phyloP scores from a whole-genome alignment of 2,888 invertebrate genomes.

The Drosophila suboccidentalis region DNA sequence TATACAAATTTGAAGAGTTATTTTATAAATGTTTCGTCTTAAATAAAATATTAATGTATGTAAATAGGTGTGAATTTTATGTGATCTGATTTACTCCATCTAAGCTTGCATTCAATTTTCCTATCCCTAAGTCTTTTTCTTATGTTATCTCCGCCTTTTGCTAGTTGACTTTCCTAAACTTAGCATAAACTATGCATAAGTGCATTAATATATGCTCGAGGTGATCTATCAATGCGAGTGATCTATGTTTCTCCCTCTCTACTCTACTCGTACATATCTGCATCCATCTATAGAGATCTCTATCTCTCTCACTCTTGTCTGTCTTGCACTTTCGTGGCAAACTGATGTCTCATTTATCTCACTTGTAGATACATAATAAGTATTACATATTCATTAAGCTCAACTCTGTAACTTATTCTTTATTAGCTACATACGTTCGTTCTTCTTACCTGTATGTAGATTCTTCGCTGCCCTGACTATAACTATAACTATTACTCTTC shows the following conservation, averaged over 20 bases:
- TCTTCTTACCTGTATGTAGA: background rate
- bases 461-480: background rate
- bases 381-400: slow-evolving; percentile 60
- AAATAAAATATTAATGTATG: too few relatives aligned
- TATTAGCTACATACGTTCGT: slow-evolving; percentile 21
- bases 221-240: slow-evolving; percentile 16
- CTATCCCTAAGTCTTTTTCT: background rate
- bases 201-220: slow-evolving; percentile 6
- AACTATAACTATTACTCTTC: background rate
- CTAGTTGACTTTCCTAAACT: background rate
- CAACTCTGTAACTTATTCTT: slow-evolving; percentile 46
- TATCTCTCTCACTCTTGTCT: slow-evolving; percentile 5
- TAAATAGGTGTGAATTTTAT: too few relatives aligned
- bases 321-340: slow-evolving; percentile 4
- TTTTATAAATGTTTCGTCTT: background rate
- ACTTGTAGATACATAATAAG: slow-evolving; percentile 40
- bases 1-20: background rate
- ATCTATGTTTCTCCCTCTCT: slow-evolving; percentile 4
- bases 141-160: slow-evolving; percentile 4
- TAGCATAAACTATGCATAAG: slow-evolving; percentile 12
- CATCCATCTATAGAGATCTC: background rate
- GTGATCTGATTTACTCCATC: background rate
- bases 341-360: slow-evolving; percentile 59
- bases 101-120: background rate
- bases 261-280: background rate